These are phyloP conservation scores for Tympanuchus pallidicinctus DNA, from an alignment of 2,113 vertebrate genomes.

Conservation along the genomic window DNA sequence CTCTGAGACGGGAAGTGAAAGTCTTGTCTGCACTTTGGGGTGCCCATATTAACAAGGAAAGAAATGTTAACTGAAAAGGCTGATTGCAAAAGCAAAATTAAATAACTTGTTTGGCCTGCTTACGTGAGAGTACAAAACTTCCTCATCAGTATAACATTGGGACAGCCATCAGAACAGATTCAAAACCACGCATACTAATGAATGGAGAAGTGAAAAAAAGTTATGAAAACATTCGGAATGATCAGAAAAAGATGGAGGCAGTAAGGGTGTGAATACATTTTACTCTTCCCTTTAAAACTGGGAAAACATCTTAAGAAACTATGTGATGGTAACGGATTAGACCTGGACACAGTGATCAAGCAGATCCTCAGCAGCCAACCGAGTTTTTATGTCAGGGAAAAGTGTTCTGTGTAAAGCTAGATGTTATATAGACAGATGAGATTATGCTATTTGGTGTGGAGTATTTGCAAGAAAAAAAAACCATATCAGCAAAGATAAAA, in stretches of 20 bases:
- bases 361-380: neutral
- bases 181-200: neutral
- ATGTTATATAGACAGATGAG: neutral
- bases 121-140: neutral
- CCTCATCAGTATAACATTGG: neutral
- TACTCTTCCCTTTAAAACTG: neutral
- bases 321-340: neutral
- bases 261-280: neutral
- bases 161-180: neutral
- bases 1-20: neutral
- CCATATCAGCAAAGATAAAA: conserved; percentile 18
- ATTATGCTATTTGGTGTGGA: neutral
- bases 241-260: neutral
- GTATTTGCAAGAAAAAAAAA: conserved; percentile 1
- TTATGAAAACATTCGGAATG: neutral
- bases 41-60: neutral
- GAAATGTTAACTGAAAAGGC: neutral
- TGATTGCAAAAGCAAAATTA: neutral
- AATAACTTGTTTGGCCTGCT: fast-evolving
- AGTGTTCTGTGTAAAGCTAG: neutral
- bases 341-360: neutral
- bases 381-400: neutral
- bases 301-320: neutral
- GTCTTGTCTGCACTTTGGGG: neutral
- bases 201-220: neutral